Conservation (phyloP, 2,888 invertebrate genomes). For the Pheosia gnoma region DNA sequence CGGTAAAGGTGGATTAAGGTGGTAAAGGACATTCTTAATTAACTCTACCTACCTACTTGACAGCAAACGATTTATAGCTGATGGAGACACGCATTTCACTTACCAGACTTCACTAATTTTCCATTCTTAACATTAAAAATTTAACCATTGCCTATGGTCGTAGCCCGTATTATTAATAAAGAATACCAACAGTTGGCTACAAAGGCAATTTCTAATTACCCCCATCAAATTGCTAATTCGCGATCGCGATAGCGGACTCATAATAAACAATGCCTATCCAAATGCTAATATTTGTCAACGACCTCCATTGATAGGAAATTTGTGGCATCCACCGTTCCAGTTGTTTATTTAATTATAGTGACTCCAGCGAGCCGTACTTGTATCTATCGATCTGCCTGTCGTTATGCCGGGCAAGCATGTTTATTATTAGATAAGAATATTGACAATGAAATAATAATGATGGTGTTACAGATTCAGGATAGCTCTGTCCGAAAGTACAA, state of each 20-base stretch:
- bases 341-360: constrained; percentile 33
- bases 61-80: no score
- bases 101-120: no score
- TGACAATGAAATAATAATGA: not conserved
- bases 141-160: not conserved
- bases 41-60: no score
- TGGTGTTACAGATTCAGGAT: no score
- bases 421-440: not conserved
- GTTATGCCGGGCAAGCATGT: constrained; percentile 3
- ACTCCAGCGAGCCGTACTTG: constrained; percentile 15
- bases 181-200: not conserved
- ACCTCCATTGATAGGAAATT: constrained; percentile 31
- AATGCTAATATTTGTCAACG: constrained; percentile 45
- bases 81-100: no score
- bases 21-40: no score
- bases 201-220: not conserved
- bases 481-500: no score
- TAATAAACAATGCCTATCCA: constrained; percentile 37
- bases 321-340: constrained; percentile 21
- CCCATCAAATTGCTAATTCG: constrained; percentile 17
- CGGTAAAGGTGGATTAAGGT: no score
- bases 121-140: no score
- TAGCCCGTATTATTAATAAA: not conserved
- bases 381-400: constrained; percentile 30
- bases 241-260: constrained; percentile 15